phyloP scores from a whole-genome alignment of 2,888 invertebrate species.

The Apeira syringaria region DNA sequence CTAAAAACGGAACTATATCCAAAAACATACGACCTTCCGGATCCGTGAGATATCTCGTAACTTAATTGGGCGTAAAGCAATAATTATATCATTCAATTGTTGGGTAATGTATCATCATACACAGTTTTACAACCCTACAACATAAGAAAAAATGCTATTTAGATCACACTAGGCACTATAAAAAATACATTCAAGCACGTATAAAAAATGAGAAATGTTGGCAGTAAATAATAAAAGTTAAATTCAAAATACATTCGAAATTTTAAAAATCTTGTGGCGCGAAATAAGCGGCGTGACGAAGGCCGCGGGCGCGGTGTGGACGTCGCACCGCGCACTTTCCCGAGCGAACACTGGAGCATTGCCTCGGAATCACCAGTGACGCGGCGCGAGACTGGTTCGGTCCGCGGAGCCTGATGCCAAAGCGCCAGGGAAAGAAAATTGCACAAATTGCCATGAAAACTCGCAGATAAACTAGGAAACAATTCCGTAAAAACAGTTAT shows the following conservation, averaged over 20 bases:
- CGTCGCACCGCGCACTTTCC: constrained; percentile 60
- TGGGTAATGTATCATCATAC: background rate
- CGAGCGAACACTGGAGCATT: constrained; percentile 47
- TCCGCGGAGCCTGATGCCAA: background rate
- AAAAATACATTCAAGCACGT: constrained; percentile 8
- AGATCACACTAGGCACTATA: constrained; percentile 8
- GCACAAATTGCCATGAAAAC: constrained; percentile 5
- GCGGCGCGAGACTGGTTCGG: constrained; percentile 4
- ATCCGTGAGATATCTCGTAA: constrained; percentile 13
- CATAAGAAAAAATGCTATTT: background rate
- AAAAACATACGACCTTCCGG: constrained; percentile 22
- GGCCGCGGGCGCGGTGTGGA: constrained; percentile 39
- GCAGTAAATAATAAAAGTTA: constrained; percentile 15
- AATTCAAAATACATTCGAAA: constrained; percentile 31
- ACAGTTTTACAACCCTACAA: constrained; percentile 1
- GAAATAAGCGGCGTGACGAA: constrained; percentile 39
- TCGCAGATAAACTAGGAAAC: background rate
- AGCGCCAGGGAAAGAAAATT: constrained; percentile 6
- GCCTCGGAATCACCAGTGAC: background rate
- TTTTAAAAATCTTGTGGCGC: constrained; percentile 40
- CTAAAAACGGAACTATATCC: background rate
- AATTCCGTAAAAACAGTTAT: background rate
- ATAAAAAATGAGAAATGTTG: constrained; percentile 25
- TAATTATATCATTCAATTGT: constrained; percentile 1
- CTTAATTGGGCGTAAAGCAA: constrained; percentile 7